Evolutionary conservation across 2,113 vertebrate genomes (phyloP), one percentile per base, ranked within the genome.

Genomic region (Oplegnathus fasciatus): DNA sequence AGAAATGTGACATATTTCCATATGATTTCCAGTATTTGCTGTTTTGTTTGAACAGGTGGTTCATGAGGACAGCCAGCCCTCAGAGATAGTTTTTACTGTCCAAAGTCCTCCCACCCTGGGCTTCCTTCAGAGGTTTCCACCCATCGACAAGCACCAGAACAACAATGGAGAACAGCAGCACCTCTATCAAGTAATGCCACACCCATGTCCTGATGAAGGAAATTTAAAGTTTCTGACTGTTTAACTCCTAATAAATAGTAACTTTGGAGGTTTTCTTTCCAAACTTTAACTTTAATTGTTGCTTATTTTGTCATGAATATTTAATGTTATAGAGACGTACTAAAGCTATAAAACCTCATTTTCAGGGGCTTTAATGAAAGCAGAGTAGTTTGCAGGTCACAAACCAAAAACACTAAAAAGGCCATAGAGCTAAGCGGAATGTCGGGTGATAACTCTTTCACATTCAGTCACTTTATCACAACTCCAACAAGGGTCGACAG

Each of bases 81-180:
- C 93, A 64, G 96, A 97, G 84, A 95, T 97, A 50, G 42, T 94
- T 28, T 97, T 96, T 80, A 92, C 88, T 1, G 75, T 98, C 55
- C 93, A 88, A 73, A 89, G 75, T n/a, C 85, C 83, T 65, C 96
- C 97, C 9, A 28, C 71, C 9, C 80, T 95, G 1, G 97, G 97
- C 50, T 90, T 95, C 69, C 92, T 98, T 82, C 75, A 79, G 55
- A 96, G 75, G 58, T 91, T 92, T 86, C 34, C 71, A 17, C 64
- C 88, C 10, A 82, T 80, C 0, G 91, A 91, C 61, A 90, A 92
- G 13, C 61, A 60, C 9, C 57, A 42, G 28, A 42, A 58, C 26
- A 48, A 44, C 1, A 84, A 42, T 18, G 61, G 71, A 82, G 76
- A 84, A 22, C 82, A 79, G 26, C 84, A 77, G 30, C 71, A 54